These are phyloP conservation scores for Chrysocyon brachyurus DNA, from an alignment of 2,797 vertebrate genomes.

Conservation along the genomic window DNA sequence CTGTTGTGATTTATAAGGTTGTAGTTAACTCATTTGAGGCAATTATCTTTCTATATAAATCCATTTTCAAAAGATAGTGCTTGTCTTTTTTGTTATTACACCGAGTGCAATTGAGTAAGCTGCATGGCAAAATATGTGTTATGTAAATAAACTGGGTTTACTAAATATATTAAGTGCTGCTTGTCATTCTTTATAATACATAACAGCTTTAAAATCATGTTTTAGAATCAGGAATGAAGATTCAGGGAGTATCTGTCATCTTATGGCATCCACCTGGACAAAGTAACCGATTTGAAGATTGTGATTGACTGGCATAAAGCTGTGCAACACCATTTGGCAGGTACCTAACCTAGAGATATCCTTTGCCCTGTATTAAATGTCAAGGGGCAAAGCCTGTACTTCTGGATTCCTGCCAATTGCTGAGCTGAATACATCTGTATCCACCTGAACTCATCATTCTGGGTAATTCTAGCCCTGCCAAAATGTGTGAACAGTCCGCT, in stretches of 20 bases:
- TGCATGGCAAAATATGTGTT: slow-evolving; percentile 81
- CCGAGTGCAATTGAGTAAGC: slow-evolving; percentile 69
- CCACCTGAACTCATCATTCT: not conserved
- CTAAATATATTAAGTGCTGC: slow-evolving; percentile 63
- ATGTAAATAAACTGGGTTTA: slow-evolving; percentile 86
- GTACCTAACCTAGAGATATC: not conserved
- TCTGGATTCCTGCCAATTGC: slow-evolving; percentile 4
- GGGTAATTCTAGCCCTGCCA: not conserved
- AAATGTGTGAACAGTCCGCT: not conserved
- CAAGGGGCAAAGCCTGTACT: slow-evolving; percentile 39
- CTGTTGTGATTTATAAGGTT: slow-evolving; percentile 45
- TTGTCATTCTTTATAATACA: slow-evolving; percentile 68
- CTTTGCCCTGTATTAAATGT: slow-evolving; percentile 37
- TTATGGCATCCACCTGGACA: slow-evolving; percentile 47
- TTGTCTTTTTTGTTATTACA: slow-evolving; percentile 65
- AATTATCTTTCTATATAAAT: slow-evolving; percentile 58
- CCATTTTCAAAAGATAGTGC: slow-evolving; percentile 70
- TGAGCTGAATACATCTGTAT: not conserved
- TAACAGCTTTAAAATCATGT: slow-evolving; percentile 68
- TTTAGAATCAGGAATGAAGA: slow-evolving; percentile 72
- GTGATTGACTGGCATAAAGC: slow-evolving; percentile 53
- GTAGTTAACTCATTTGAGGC: slow-evolving; percentile 47
- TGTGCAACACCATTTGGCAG: slow-evolving; percentile 40
- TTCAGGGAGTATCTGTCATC: slow-evolving; percentile 64
- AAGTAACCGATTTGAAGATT: slow-evolving; percentile 44